These are phyloP conservation scores for Perca schrenkii DNA, from an alignment of 2,113 vertebrate genomes.

Conservation along the genomic window DNA sequence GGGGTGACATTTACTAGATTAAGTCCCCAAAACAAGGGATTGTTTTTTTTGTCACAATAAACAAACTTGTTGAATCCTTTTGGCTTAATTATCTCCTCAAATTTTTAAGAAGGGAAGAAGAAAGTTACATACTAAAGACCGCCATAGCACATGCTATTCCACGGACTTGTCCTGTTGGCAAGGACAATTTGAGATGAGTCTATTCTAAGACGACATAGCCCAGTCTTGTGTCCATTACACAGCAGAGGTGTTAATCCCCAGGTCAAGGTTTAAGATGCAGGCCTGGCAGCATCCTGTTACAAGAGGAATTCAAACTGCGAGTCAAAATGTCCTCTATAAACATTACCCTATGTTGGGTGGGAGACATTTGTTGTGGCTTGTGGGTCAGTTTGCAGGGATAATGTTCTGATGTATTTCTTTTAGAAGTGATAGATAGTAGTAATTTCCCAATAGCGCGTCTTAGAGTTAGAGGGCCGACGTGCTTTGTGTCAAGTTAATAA, in stretches of 20 bases:
- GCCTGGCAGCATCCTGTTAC: constrained; percentile 30
- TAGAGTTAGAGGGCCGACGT: neutral
- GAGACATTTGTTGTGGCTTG: neutral
- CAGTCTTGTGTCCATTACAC: constrained; percentile 38
- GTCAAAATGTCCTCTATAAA: neutral
- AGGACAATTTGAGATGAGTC: constrained; percentile 59
- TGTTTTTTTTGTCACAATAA: neutral
- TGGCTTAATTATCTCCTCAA: constrained; percentile 1
- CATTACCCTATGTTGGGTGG: neutral
- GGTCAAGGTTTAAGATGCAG: constrained; percentile 47
- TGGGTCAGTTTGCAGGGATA: too few relatives aligned
- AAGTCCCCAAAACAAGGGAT: neutral
- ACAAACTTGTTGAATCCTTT: neutral
- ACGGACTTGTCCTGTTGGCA: constrained; percentile 58
- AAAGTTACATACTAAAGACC: neutral
- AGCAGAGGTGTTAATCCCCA: constrained; percentile 44
- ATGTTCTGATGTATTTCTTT: too few relatives aligned
- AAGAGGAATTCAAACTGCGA: constrained; percentile 30
- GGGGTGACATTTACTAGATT: too few relatives aligned
- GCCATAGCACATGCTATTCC: neutral
- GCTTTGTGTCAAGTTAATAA: neutral
- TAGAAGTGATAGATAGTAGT: too few relatives aligned
- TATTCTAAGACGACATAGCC: constrained; percentile 69
- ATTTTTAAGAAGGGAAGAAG: neutral
- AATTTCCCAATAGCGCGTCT: neutral